phyloP scores from a whole-genome alignment of 2,113 vertebrate species.

The Neotoma lepida region DNA sequence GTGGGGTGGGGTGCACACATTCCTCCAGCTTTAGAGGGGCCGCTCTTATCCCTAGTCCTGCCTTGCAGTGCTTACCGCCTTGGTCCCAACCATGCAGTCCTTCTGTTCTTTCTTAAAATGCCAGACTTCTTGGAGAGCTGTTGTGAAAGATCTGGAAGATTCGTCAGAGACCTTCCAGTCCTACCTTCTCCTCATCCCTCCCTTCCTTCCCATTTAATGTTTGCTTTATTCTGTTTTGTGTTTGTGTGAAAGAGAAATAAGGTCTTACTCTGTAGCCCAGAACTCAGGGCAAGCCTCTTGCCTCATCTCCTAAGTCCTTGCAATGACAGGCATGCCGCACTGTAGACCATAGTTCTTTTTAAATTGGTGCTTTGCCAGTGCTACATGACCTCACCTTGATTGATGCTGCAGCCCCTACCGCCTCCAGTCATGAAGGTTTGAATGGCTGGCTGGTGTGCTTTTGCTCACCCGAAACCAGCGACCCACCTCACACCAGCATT shows the following conservation, averaged over 20 bases:
- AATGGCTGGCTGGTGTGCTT: neutral
- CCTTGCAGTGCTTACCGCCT: neutral
- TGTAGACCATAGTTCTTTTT: neutral
- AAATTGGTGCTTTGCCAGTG: neutral
- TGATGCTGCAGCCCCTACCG: neutral
- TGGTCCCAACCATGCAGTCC: neutral
- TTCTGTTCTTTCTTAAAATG: neutral
- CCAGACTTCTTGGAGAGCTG: neutral
- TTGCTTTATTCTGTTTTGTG: neutral
- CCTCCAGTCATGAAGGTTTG: neutral
- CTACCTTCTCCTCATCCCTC: neutral
- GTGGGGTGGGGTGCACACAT: rapidly evolving
- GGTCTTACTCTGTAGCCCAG: neutral
- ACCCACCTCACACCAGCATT: neutral
- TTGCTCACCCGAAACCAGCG: neutral
- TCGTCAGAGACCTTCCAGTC: neutral
- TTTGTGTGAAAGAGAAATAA: neutral
- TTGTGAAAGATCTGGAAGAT: neutral
- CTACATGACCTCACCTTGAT: neutral
- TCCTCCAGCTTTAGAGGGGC: neutral
- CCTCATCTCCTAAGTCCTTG: neutral
- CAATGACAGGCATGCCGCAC: neutral
- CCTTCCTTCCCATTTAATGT: neutral
- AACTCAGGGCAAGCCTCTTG: neutral
- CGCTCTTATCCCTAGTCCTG: neutral